These are phyloP conservation scores for Melipona quadrifasciata DNA, from an alignment of 1,140 invertebrate species.

Conservation along the genomic window DNA sequence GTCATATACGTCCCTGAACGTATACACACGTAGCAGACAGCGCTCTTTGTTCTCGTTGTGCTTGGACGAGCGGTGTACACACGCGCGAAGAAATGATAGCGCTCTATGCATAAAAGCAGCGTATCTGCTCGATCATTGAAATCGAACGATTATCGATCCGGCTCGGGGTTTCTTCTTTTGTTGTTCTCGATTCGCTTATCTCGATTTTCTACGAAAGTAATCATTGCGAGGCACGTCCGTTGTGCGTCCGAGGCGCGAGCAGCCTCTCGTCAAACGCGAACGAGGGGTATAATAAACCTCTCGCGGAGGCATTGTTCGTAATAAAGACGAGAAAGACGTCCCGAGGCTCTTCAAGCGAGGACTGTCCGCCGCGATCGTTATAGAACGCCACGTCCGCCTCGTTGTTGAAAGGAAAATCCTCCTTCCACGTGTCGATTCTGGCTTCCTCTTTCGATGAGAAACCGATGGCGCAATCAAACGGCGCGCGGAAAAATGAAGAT, in stretches of 20 bases:
- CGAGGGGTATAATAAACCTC: constrained; percentile 61
- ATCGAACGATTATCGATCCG: constrained; percentile 63
- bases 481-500: background rate
- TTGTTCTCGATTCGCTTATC: constrained; percentile 62
- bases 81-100: constrained; percentile 48
- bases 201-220: constrained; percentile 54
- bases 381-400: constrained; percentile 1
- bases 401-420: constrained; percentile 23
- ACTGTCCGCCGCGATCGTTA: constrained; percentile 18
- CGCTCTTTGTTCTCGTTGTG: constrained; percentile 63
- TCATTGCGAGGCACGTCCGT: constrained; percentile 48
- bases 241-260: constrained; percentile 4
- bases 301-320: constrained; percentile 61
- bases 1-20: constrained; percentile 61
- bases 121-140: constrained; percentile 53
- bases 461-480: background rate
- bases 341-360: constrained; percentile 29
- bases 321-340: constrained; percentile 52
- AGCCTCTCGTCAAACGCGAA: constrained; percentile 51
- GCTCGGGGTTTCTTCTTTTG: constrained; percentile 31
- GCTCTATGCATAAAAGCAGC: constrained; percentile 9
- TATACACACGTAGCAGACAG: constrained; percentile 19
- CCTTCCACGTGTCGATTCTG: background rate
- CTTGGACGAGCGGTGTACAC: constrained; percentile 44
- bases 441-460: background rate